These are phyloP conservation scores for Cyprichromis sp. DNA, from an alignment of 2,113 vertebrate species.

Conservation along the genomic window DNA sequence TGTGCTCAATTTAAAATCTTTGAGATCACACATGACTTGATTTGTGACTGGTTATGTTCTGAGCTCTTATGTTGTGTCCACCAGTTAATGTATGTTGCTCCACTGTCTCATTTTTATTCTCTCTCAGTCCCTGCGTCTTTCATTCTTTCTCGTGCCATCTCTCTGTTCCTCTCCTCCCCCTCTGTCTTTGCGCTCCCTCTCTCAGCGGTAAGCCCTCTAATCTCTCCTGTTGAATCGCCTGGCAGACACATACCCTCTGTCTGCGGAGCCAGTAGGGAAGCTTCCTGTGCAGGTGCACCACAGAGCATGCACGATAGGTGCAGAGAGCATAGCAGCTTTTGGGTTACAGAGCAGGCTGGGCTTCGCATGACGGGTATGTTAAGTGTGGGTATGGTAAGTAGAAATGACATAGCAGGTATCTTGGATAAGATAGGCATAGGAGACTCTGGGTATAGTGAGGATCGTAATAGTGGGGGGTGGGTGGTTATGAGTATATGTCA, in stretches of 20 bases:
- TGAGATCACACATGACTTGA: neutral
- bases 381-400: neutral
- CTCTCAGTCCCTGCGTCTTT: neutral
- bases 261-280: slow-evolving; percentile 61
- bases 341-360: neutral
- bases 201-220: slow-evolving; percentile 70
- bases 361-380: neutral
- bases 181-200: slow-evolving; percentile 16
- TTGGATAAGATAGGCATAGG: neutral
- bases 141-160: neutral
- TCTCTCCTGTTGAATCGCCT: slow-evolving; percentile 70
- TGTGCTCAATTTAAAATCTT: neutral
- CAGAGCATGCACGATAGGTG: slow-evolving; percentile 46
- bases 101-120: neutral
- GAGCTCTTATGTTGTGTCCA: neutral
- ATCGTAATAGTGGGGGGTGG: neutral
- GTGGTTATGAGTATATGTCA: neutral
- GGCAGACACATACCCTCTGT: slow-evolving; percentile 74
- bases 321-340: neutral
- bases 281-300: slow-evolving; percentile 75
- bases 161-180: neutral
- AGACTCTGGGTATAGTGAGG: neutral
- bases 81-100: neutral
- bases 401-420: neutral
- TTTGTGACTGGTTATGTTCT: neutral